Evolutionary conservation across 92 coral and sea anemone species (phyloP), one percentile per base, ranked within the genome.

Genomic region (Plumapathes pennacea): DNA sequence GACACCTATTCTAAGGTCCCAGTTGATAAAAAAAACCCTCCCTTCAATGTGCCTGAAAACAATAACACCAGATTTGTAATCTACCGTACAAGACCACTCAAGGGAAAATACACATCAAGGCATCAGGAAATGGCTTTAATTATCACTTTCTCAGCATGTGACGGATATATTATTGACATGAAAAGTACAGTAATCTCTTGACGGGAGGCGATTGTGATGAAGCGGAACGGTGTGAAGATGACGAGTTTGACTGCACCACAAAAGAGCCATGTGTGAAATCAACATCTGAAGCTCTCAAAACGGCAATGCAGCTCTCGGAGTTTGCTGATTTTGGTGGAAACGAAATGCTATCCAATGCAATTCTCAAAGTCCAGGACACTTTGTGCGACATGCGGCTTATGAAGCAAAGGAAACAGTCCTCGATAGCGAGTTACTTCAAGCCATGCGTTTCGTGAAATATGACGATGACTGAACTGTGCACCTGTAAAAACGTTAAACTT

Each of bases 251-350:
- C 69, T 62, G 69, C 38, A 43, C 40, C 46, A 24, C 46, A 18
- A 30, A 62, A 29, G 58, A 64, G 50, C 71, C 71, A 48, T 49
- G 44, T 28, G 58, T 64, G 42, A 64, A 64, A 64, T 64, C 71
- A 46, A 46, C 26, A 31, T 22, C 71, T 27, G 74, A 67, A 67
- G 74, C 74, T 51, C 50, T 31, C 74, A 50, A 67, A 51, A 37
- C 54, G 48, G 74, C 26, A 39, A 22, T 51, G 65, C 74, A 52
- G 74, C 74, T 67, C 36, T 36, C 69, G 66, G 74, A 51, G 43
- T 67, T 67, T 67, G 74, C 74, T 50, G 74, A 67, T 49, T 49
- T 49, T 64, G 48, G 72, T 64, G 61, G 69, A 45, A 57, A 43
- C 38, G 69, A 62, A 44, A 47, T 43, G 60, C 58, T 62, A 25